Percentiles rank a stretch among this genome's conserved stretches.
These are phyloP conservation scores for Cenopis cana DNA, from an alignment of 2,888 invertebrate species.

Conservation along the genomic window DNA sequence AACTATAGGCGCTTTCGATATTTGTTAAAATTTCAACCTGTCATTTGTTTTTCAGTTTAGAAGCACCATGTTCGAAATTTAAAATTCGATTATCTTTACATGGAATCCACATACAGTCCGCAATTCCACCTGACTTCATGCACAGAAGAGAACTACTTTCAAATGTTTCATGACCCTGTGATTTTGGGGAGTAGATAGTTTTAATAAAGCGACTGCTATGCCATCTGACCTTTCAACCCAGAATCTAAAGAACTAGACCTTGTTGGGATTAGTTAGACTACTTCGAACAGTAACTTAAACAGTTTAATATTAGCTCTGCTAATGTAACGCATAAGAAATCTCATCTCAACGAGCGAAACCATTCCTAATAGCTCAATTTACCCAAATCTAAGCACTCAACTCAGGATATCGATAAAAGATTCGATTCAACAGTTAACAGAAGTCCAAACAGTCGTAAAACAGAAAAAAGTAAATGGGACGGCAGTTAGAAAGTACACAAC, in stretches of 20 bases:
- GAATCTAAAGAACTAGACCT: background rate
- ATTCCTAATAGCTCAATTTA: conserved; percentile 42
- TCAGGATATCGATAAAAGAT: conserved; percentile 50
- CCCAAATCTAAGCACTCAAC: conserved; percentile 40
- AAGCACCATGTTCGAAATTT: background rate
- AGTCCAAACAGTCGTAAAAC: conserved; percentile 69
- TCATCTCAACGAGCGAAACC: background rate
- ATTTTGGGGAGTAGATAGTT: too few species aligned
- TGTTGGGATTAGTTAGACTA: too few species aligned
- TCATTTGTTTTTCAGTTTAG: background rate
- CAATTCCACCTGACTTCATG: too few species aligned
- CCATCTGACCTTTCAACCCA: too few species aligned
- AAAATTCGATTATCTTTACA: background rate
- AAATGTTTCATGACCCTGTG: too few species aligned
- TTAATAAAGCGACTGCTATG: too few species aligned
- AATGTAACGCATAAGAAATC: background rate
- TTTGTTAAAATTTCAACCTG: background rate
- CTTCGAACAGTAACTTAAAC: background rate
- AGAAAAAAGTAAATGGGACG: conserved; percentile 63
- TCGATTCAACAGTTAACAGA: conserved; percentile 54
- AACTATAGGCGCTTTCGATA: background rate
- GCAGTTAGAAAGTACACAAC: conserved; percentile 67
- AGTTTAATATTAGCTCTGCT: background rate
- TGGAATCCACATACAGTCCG: background rate
- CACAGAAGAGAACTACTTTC: too few species aligned